Evolutionary conservation across 2,113 vertebrate genomes (phyloP).

Genomic region (Lophochroa leadbeateri): DNA sequence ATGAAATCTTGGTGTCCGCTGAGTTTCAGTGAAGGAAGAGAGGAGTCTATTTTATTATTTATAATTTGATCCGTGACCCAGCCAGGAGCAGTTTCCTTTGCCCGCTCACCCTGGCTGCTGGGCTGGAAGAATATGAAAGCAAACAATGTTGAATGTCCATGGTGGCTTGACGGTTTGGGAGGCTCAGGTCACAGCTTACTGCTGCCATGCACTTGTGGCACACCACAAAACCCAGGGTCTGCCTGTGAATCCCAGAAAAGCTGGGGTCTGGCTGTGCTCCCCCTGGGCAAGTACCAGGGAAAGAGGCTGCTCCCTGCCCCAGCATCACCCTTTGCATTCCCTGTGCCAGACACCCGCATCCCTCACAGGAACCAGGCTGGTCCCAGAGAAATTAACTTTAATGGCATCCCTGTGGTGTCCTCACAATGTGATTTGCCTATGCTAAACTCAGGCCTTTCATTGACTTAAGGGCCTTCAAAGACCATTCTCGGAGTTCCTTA

Average conservation of each 20-base stretch:
- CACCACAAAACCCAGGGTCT: background rate
- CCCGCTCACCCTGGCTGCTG: fast-evolving
- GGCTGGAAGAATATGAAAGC: background rate
- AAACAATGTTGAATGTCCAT: fast-evolving
- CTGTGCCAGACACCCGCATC: fast-evolving
- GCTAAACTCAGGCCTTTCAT: background rate
- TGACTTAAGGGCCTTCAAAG: background rate
- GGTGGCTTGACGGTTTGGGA: fast-evolving
- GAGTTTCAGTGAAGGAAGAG: background rate
- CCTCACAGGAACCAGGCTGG: background rate
- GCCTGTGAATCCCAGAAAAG: background rate
- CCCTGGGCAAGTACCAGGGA: too few species aligned
- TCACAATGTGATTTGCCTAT: fast-evolving
- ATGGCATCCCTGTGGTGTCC: background rate
- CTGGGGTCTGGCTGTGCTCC: fast-evolving
- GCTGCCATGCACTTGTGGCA: fast-evolving
- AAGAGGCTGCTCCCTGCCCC: background rate
- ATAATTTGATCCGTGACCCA: background rate
- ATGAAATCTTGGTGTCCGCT: background rate
- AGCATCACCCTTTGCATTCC: background rate
- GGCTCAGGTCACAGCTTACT: background rate
- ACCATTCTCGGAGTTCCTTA: background rate
- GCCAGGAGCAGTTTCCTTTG: background rate
- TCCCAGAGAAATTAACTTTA: background rate
- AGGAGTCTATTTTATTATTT: background rate